Conservation (phyloP, 2,113 vertebrate species). For the Rhodinocichla rosea region DNA sequence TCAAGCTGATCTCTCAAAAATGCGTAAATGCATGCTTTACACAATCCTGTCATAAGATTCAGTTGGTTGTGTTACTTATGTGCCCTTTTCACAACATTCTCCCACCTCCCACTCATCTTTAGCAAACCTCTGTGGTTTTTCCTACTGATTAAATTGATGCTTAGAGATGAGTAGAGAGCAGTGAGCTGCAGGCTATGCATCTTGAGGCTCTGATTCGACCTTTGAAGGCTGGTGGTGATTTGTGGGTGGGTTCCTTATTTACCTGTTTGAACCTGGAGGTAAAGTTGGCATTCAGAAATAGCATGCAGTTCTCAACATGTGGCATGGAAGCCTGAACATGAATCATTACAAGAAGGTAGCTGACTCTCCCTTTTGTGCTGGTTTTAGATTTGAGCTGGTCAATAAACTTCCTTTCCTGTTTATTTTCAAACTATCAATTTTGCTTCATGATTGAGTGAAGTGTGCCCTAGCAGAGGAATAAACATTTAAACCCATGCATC, state of each 20-base stretch:
- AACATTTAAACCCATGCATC: background rate
- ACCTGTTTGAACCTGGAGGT: background rate
- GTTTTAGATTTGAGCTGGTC: background rate
- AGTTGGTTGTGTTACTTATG: background rate
- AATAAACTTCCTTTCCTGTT: background rate
- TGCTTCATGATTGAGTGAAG: background rate
- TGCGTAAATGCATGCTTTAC: conserved; percentile 22
- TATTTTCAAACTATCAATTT: background rate
- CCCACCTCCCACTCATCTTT: conserved; percentile 27
- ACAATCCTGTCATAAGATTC: conserved; percentile 15
- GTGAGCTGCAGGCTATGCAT: background rate
- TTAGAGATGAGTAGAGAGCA: background rate
- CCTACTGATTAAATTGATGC: conserved; percentile 28
- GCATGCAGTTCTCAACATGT: background rate
- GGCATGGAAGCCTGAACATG: background rate
- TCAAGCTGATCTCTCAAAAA: conserved; percentile 21
- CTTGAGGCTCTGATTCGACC: background rate
- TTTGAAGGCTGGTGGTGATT: background rate
- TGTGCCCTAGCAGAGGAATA: background rate
- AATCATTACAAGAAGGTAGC: background rate
- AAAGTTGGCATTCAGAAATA: background rate
- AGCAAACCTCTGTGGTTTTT: conserved; percentile 40
- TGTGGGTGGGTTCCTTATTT: background rate
- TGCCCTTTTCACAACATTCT: conserved; percentile 46
- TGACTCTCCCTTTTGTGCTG: background rate